Conservation (phyloP, 2,113 vertebrate genomes). For the Aleadryas rufinucha region DNA sequence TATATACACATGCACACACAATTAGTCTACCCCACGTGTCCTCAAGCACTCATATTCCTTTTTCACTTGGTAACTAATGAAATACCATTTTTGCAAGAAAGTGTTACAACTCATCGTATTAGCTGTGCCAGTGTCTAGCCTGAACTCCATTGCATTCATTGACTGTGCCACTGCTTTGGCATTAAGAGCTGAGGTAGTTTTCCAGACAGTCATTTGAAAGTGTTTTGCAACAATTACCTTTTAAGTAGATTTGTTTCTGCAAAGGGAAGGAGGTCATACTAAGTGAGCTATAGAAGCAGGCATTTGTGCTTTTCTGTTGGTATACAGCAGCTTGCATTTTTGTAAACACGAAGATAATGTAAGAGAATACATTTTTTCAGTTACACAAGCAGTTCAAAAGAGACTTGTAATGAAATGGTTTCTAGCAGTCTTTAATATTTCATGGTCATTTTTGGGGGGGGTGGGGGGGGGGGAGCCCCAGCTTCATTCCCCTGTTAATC, state of each 20-base stretch:
- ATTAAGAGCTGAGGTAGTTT: not conserved
- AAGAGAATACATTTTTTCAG: not conserved
- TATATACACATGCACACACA: not conserved
- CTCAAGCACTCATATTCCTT: not conserved
- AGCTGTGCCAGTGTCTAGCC: not conserved
- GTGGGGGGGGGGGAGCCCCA: fast-evolving
- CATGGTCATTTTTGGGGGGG: not conserved
- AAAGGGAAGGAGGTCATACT: not conserved
- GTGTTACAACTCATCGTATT: not conserved
- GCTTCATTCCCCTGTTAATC: not conserved
- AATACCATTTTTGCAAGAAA: not conserved
- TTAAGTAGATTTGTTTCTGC: not conserved
- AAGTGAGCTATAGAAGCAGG: not conserved
- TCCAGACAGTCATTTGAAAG: not conserved
- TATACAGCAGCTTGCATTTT: not conserved
- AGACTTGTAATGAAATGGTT: not conserved
- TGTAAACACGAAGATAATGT: not conserved
- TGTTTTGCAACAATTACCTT: not conserved
- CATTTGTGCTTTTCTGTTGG: not conserved
- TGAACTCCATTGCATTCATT: not conserved
- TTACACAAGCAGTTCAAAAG: not conserved
- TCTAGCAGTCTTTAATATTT: slow-evolving; percentile 6
- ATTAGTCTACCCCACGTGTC: not conserved
- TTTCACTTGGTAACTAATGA: not conserved
- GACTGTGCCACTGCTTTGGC: not conserved